Evolutionary conservation across 2,888 invertebrate genomes (phyloP).

Genomic region (Ophion slaviceki): DNA sequence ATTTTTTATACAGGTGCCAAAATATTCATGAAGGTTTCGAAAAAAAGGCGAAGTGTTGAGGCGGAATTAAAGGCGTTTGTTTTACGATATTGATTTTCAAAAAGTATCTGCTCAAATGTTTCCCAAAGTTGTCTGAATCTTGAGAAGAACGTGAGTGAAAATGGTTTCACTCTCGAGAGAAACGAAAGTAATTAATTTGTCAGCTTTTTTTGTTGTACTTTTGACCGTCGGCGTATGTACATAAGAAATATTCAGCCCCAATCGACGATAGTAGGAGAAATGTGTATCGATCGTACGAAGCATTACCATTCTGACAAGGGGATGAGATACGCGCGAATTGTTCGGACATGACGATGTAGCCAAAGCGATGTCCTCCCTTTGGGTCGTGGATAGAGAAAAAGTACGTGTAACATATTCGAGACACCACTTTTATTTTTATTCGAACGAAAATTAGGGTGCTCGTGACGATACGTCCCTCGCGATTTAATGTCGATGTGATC

Average conservation of each 20-base stretch:
- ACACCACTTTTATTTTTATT: background rate
- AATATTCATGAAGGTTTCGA: background rate
- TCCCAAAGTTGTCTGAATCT: background rate
- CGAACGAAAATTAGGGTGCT: background rate
- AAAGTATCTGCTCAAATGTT: background rate
- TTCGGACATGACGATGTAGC: background rate
- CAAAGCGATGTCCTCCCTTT: background rate
- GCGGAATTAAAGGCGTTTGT: background rate
- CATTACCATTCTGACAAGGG: background rate
- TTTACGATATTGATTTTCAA: background rate
- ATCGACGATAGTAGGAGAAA: background rate
- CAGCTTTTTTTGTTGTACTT: background rate
- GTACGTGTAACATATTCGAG: background rate
- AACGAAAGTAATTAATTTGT: background rate
- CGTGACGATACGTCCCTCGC: background rate
- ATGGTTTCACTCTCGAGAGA: background rate
- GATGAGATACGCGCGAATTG: background rate
- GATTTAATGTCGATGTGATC: background rate
- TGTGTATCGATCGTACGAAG: background rate
- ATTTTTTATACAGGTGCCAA: conserved; percentile 1
- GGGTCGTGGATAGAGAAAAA: background rate
- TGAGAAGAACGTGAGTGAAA: background rate
- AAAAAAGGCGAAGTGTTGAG: background rate
- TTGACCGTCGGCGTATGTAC: conserved; percentile 1
- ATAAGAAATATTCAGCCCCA: background rate